These are phyloP conservation scores for Daptonema setosum DNA, from an alignment of 2,888 invertebrate species.

Conservation along the genomic window DNA sequence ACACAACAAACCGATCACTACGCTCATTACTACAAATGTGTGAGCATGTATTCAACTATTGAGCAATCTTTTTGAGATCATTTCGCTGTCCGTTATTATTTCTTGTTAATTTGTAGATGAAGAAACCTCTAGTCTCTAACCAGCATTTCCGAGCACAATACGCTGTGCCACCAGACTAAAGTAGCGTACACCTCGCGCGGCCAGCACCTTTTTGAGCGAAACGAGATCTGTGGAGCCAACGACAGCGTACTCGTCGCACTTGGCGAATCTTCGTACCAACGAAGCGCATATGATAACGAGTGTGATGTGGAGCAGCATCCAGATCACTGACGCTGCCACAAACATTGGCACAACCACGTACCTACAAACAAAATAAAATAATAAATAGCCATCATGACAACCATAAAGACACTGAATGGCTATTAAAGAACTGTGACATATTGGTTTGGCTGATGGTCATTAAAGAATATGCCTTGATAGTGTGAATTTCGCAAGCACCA, in stretches of 20 bases:
- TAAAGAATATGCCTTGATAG: too few relatives aligned
- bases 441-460: too few relatives aligned
- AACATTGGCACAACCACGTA: conserved; percentile 28
- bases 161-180: conserved; percentile 27
- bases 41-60: too few relatives aligned
- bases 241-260: conserved; percentile 16
- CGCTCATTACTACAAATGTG: too few relatives aligned
- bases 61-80: too few relatives aligned
- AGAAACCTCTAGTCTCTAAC: conserved; percentile 8
- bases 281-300: conserved; percentile 25
- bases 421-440: too few relatives aligned
- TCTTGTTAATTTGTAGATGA: too few relatives aligned
- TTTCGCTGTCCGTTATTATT: too few relatives aligned
- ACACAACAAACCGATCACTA: conserved; percentile 20
- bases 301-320: conserved; percentile 26
- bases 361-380: too few relatives aligned
- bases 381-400: too few relatives aligned
- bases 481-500: too few relatives aligned
- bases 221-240: neutral
- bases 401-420: too few relatives aligned
- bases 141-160: conserved; percentile 21
- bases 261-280: conserved; percentile 25
- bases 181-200: conserved; percentile 28
- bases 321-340: conserved; percentile 18
- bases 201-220: conserved; percentile 16